Percentiles rank a stretch among this genome's conserved stretches.
Conservation (phyloP, 2,113 vertebrate species). For the Percina caprodes region DNA sequence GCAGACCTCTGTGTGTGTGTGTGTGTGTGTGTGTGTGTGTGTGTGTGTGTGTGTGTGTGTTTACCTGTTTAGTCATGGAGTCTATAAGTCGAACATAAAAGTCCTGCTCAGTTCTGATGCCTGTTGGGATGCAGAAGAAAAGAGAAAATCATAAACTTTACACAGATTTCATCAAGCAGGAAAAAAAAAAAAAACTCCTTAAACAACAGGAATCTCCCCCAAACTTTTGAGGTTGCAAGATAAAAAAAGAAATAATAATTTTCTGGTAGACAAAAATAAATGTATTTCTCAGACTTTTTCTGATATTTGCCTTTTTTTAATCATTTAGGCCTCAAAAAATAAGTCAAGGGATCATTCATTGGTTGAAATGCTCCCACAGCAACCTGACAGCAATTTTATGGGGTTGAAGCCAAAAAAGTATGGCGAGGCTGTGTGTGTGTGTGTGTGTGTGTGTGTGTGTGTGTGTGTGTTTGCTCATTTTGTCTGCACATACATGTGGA, state of each 20-base stretch:
- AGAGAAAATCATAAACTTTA: conserved; percentile 4
- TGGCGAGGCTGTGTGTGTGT: no score
- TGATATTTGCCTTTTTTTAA: neutral
- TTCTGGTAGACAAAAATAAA: neutral
- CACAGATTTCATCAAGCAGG: conserved; percentile 6
- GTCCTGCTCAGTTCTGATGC: conserved; percentile 83
- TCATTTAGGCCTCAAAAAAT: conserved; percentile 11
- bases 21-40: conserved; percentile 15
- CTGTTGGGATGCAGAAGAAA: conserved; percentile 60
- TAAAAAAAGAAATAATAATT: neutral
- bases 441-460: no score
- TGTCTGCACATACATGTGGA: no score
- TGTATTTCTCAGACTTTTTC: neutral
- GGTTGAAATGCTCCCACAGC: neutral
- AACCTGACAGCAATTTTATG: conserved; percentile 14
- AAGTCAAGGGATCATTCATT: neutral
- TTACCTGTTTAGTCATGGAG: conserved; percentile 83
- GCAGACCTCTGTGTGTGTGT: conserved; percentile 41
- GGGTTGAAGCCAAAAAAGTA: no score
- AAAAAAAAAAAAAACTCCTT: conserved; percentile 11
- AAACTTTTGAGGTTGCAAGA: neutral
- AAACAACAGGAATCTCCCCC: neutral
- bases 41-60: conserved; percentile 3
- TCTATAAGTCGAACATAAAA: conserved; percentile 81
- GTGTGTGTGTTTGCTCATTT: no score